Conservation (phyloP, 92 coral and sea anemone genomes). For the Parazoanthus atlanticus region DNA sequence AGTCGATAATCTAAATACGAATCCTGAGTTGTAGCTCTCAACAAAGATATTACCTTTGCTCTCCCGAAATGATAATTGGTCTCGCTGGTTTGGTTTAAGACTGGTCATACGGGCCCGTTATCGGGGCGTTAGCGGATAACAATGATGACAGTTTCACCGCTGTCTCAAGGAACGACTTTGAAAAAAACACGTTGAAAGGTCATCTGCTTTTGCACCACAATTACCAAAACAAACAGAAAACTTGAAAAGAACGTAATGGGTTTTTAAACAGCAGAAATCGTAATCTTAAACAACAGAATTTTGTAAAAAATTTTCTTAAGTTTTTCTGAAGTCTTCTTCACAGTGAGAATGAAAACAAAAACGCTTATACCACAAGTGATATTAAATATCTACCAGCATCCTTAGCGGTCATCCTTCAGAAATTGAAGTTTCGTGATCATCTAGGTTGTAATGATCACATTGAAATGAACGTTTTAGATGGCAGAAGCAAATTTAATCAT, state of each 20-base stretch:
- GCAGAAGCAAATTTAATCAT: neutral
- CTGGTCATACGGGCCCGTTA: neutral
- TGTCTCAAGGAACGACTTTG: neutral
- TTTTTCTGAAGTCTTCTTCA: neutral
- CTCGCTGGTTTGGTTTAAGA: neutral
- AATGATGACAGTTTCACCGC: neutral
- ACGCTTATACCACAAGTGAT: neutral
- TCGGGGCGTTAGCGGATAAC: neutral
- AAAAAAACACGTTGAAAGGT: neutral
- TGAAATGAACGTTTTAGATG: neutral
- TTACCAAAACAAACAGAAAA: slow-evolving; percentile 21
- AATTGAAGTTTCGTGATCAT: neutral
- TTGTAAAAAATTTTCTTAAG: neutral
- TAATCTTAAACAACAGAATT: neutral
- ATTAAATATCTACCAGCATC: neutral
- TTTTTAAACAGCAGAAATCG: neutral
- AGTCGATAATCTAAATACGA: neutral
- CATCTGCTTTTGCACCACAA: slow-evolving; percentile 5
- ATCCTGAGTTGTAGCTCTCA: neutral
- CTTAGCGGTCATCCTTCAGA: neutral
- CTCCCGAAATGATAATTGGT: no score
- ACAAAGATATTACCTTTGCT: neutral
- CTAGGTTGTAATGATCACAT: neutral
- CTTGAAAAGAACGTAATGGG: slow-evolving; percentile 11
- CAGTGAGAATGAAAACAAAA: neutral